Base-by-base conservation (phyloP, 92 coral and sea anemone genomes). In the Porites divaricata region DNA sequence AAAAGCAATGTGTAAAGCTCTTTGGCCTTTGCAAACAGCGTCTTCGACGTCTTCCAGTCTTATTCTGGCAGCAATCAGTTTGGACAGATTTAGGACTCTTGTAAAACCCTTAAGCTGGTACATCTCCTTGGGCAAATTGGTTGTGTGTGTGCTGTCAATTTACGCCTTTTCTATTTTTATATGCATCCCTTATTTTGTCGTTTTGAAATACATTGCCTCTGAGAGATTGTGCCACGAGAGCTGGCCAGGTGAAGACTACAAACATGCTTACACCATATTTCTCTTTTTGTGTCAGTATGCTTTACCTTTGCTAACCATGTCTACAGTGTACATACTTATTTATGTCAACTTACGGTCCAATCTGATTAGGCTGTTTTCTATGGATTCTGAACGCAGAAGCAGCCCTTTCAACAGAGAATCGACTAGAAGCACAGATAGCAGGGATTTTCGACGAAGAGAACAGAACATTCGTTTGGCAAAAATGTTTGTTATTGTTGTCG, bases 401-500 rank as follows among this genome's bases (percentile, higher is more conserved):
- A 49, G 26, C 35, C 25, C 35, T 17, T 16, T 14, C 0, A 26
- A 26, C 66, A 10, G 14, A 26, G 20, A 4, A 17, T 80, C 76
- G 15, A 80, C 67, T 9, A 13, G 21, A 2, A 53, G 72, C 16
- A 48, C 41, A 41, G 49, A 70, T 15, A 23, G 28, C n/a, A 62
- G 23, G 53, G 76, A 79, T 1, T 57, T 62, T 6, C 64, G 45
- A 22, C 78, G 98, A 59, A 90, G 87, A 49, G 98, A 95, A 76
- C 98, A 95, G 28, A 93, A 95, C 89, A 72, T 86, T 26, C 93
- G 83, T 9, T 87, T 94, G 26, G 92, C 97, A 74, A 95, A 93
- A 73, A 95, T 95, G 98, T 95, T 95, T 67, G 92, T 93, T n/a
- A 86, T 91, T 15, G 94, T 95, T 9, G 95, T 94, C 4, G 86